These are phyloP conservation scores for Leptestheria dahalacensis DNA, from an alignment of 1,140 invertebrate genomes.

Conservation along the genomic window DNA sequence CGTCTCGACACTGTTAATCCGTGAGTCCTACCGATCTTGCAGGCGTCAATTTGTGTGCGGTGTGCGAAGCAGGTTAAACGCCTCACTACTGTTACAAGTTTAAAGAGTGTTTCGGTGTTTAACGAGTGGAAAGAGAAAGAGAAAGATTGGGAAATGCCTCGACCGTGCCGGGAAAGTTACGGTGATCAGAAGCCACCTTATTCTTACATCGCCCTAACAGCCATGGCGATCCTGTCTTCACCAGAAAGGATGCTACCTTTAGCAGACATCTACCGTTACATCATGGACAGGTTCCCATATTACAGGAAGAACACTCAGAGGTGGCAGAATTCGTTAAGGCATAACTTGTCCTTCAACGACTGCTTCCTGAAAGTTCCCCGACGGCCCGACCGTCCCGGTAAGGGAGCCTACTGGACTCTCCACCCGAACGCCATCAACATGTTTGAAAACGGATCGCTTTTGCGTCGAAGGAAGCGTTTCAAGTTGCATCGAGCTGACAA, in stretches of 20 bases:
- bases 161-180: constrained; percentile 81
- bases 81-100: neutral
- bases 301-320: constrained; percentile 60
- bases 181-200: constrained; percentile 92
- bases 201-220: constrained; percentile 90
- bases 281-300: constrained; percentile 80
- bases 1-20: neutral
- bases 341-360: constrained; percentile 85
- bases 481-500: constrained; percentile 63
- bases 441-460: constrained; percentile 85
- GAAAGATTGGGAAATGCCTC: constrained; percentile 46
- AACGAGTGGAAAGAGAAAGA: neutral
- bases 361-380: constrained; percentile 84
- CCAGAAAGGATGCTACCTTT: constrained; percentile 89
- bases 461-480: constrained; percentile 77
- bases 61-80: neutral
- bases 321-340: constrained; percentile 72
- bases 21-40: neutral
- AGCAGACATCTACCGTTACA: constrained; percentile 84
- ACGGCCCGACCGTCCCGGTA: constrained; percentile 69
- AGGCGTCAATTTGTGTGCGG: too few species aligned
- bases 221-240: constrained; percentile 92
- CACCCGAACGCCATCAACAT: constrained; percentile 81
- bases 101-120: neutral
- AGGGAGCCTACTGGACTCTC: constrained; percentile 80